Evolutionary conservation across 2,888 invertebrate genomes (phyloP), one percentile per base, ranked within the genome.

Genomic region (Temnothorax unifasciatus): DNA sequence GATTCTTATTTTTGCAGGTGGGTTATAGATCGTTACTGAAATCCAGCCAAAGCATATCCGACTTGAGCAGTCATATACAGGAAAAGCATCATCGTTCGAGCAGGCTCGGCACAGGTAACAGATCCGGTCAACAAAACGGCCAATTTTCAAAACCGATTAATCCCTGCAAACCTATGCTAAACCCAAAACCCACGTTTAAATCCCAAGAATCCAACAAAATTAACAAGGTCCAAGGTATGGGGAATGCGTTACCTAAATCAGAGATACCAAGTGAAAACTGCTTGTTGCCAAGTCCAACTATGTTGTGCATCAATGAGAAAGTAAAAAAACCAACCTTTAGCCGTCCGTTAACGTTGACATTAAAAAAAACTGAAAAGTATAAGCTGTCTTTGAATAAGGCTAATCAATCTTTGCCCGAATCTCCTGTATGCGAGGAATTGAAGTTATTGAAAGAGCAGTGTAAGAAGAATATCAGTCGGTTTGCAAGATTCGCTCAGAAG

Each of bases 21-120:
- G 97, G 97, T 83, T 97, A 97, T 94, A 96, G 97, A 86, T 97
- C 98, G 59, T 97, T 97, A 86, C 95, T 98, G 85, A 97, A 97
- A 93, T 96, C 97, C 91, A 98, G 98, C 94, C 98, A 98, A 94
- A 98, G 98, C 85, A 98, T 98, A 85, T 97, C 97, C 88, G 98
- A 98, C 93, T 96, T 98, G 41, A 98, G 97, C 89, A 94, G 93
- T 86, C 97, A 97, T 93, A 96, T 96, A 82, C 96, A 96, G 11
- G 96, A 96, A 91, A 95, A 94, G 88, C 93, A 94, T 86, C 94
- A 94, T 79, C 94, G 93, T 59, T 92, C 93, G 71, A 93, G 91
- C 69, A 91, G 93, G 84, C 86, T 93, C 34, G 92, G 91, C 79
- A 93, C 94, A 94, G 94, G 94, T 94, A 93, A 93, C 87, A 93